A percentile compares a stretch with the other conserved stretches of the same genome.
These are phyloP conservation scores for Scaptodrosophila latifasciaeformis DNA, from an alignment of 2,888 invertebrate genomes.

Conservation along the genomic window DNA sequence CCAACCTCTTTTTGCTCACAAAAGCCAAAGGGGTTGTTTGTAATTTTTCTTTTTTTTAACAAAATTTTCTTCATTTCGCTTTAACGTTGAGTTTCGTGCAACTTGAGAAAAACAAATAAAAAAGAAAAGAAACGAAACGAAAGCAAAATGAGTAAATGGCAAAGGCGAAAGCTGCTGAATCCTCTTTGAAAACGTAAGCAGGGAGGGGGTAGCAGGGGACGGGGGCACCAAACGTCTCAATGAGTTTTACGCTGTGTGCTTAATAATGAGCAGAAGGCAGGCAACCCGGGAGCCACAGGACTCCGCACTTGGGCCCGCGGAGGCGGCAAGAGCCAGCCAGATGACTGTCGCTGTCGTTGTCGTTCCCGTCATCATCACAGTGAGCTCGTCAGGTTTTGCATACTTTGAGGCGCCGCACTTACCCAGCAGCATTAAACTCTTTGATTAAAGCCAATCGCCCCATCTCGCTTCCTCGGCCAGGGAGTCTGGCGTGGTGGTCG, in stretches of 20 bases:
- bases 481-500: constrained; percentile 11
- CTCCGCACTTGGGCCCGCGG: neutral
- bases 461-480: constrained; percentile 27
- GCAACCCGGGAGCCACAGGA: constrained; percentile 5
- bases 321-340: constrained; percentile 4
- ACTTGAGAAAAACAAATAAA: constrained; percentile 61
- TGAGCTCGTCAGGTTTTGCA: neutral
- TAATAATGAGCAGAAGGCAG: constrained; percentile 57
- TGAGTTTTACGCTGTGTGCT: constrained; percentile 66
- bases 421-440: constrained; percentile 62
- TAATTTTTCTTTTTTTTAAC: constrained; percentile 53
- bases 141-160: constrained; percentile 53
- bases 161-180: constrained; percentile 24
- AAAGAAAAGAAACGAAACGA: constrained; percentile 27
- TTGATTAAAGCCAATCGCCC: constrained; percentile 43
- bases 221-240: constrained; percentile 57
- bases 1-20: no score
- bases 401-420: constrained; percentile 22
- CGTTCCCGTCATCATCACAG: neutral
- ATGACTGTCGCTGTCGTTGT: constrained; percentile 7
- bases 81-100: constrained; percentile 57
- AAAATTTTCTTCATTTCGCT: constrained; percentile 63
- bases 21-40: constrained; percentile 69
- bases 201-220: neutral
- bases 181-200: neutral